Evolutionary conservation across 2,113 vertebrate genomes (phyloP), one percentile per base, ranked within the genome.

Genomic region (Python bivittatus): DNA sequence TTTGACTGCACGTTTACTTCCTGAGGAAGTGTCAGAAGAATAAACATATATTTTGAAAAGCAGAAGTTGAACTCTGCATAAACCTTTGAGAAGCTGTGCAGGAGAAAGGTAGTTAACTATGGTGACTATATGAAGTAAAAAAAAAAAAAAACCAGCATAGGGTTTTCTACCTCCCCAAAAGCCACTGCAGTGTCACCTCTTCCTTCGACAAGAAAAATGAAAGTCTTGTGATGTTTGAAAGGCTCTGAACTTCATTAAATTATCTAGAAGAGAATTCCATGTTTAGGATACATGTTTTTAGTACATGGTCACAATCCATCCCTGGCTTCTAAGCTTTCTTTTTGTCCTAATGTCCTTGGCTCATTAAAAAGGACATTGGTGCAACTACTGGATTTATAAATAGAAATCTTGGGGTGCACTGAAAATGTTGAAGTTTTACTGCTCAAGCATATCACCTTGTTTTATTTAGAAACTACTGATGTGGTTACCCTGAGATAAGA

Each of bases 191-290:
- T 33, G 44, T 64, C 9, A 15, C 0, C 25, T 79, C 61, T 86
- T 33, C 52, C 23, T 0, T 86, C 52, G 52, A 10, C 11, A 48
- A 48, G 0, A 20, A 25, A 38, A 56, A 22, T 38, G 58, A 89
- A 9, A 20, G 1, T 60, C 38, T 72, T 60, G 25, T 9, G 12
- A 4, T 33, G n/a, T 83, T 54, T 87, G 72, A 53, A 44, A 84
- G 23, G n/a, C n/a, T 84, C 54, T 12, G 1, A 72, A 13, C 0
- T 2, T 33, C 13, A 17, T 89, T 64, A n/a, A 52, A 20, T 68
- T 89, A 1, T 0, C 52, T 0, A 1, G 20, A 11, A 8, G 2
- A 23, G 11, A 27, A n/a, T n/a, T 5, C 0, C 0, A 44, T 58
- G 25, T 27, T 38, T 84, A 92, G 88, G 88, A 86, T 20, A 6